Base-by-base conservation (phyloP, 2,797 vertebrate genomes). In the Sciurus carolinensis region DNA sequence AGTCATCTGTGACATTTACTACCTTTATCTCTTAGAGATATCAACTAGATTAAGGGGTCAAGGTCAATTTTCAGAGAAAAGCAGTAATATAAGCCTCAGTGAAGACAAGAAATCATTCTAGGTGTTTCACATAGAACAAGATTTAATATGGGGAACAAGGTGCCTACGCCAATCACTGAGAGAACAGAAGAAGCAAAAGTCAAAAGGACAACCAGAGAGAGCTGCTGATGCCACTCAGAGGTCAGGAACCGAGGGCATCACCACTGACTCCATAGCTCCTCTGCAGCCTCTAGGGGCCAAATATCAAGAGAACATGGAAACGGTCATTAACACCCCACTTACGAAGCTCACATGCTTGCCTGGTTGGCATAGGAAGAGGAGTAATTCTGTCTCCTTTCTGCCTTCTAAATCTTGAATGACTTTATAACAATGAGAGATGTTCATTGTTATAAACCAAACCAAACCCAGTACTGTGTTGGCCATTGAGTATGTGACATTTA, bases 11-110 rank as follows among this genome's bases (percentile, higher is more conserved):
- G 7, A 72, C 54, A 64, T 87, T 95, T 67, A 47, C n/a, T 90
- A 12, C 10, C 17, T 36, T 11, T 3, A n/a, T 72, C 24, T 89
- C 66, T 93, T 82, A 50, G 44, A 64, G 28, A 11, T 8, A 39
- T 91, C 24, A 80, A 42, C 59, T 90, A 59, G n/a, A 62, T 87
- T 81, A 95, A 81, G 50, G 67, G 79, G n/a, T 87, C 81, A 76
- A 64, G n/a, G 28, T 52, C 7, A 75, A 28, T 82, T 94, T 96
- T 95, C 36, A 87, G 77, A 93, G 91, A 52, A n/a, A 73, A 89
- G 20, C 36, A 24, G 20, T 47, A 75, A 4, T 81, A 67, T 54
- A 39, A 69, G 26, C 67, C 36, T 73, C 30, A 20, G 7, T 81
- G 33, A 42, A 86, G 28, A n/a, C 17, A 69, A 59, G 75, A 96